Base-by-base conservation (phyloP, 2,797 vertebrate genomes). In the Poeciliopsis gracilis region DNA sequence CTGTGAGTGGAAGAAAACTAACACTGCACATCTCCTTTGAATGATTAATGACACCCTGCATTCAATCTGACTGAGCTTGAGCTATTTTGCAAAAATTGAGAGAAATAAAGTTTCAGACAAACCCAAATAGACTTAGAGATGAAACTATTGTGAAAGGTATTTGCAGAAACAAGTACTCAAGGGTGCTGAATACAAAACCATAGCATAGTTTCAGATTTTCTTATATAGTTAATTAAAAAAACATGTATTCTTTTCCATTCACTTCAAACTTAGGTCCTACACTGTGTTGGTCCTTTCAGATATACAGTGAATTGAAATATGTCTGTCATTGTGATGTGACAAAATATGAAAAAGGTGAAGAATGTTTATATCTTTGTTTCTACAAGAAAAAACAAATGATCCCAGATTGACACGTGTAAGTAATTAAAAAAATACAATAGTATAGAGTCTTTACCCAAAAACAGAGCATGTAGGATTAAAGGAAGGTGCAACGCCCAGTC, bases 401-500 rank as follows among this genome's bases (percentile, higher is more conserved):
- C 9, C 46, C 15, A 46, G 41, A 7, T 38, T 59, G 20, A 45
- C 6, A 57, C 4, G 8, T 51, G 49, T 18, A 45, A 20, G 43
- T 20, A 46, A 30, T 18, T 36, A 18, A 18, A 15, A 28, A 28
- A 41, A 13, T 2, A 7, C 7, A 1, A 77, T 25, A 38, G 15
- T 53, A 33, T 5, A 25, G 38, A 47, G n/a, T 81, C 77, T 95
- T 94, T 94, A 98, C 98, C 98, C 87, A 99, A 92, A 93, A 99
- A 99, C 83, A 99, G 95, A 38, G 97, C 97, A 77, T 99, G 98
- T 20, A 99, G 94, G 77, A 99, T 90, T 23, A 98, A 92, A 0
- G 98, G 98, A 13, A 99, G 95, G 79, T 99, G 98, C 79, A 98
- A 95, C n/a, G 97, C 97, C 98, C 98, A 99, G 82, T 99, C 98